Percentiles rank a stretch among this genome's conserved stretches.
phyloP scores from a whole-genome alignment of 2,888 invertebrate genomes.

The Sceliomorpha sp. region DNA sequence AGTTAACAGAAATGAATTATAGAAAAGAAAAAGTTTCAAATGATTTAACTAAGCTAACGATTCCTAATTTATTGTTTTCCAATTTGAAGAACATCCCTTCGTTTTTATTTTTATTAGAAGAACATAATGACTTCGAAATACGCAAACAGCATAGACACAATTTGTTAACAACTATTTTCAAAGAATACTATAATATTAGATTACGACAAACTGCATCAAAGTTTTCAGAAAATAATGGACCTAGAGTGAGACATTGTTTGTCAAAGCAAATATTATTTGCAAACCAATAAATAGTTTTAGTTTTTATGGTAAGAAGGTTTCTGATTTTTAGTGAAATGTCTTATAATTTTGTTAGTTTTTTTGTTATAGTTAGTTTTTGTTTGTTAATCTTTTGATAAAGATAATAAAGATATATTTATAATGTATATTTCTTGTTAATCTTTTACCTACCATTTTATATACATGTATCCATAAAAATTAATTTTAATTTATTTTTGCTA shows the following conservation, averaged over 20 bases:
- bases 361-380: too few relatives aligned
- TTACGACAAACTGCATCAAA: background rate
- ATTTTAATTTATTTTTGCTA: too few relatives aligned
- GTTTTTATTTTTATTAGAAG: background rate
- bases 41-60: background rate
- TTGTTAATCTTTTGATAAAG: too few relatives aligned
- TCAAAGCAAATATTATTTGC: conserved; percentile 4
- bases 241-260: conserved; percentile 3
- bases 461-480: too few relatives aligned
- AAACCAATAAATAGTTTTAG: background rate
- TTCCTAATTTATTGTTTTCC: background rate
- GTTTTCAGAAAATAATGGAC: background rate
- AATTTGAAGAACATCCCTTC: background rate
- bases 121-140: conserved; percentile 1
- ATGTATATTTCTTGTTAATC: too few relatives aligned
- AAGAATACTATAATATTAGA: background rate
- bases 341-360: too few relatives aligned
- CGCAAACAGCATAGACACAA: conserved; percentile 3
- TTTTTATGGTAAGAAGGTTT: too few relatives aligned
- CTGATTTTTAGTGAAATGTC: too few relatives aligned
- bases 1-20: background rate
- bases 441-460: too few relatives aligned
- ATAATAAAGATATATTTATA: too few relatives aligned
- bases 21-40: background rate
- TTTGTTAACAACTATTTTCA: background rate